A percentile compares a stretch with the other conserved stretches of the same genome.
Conservation (phyloP, 1,140 invertebrate species). For the Halesus radiatus region DNA sequence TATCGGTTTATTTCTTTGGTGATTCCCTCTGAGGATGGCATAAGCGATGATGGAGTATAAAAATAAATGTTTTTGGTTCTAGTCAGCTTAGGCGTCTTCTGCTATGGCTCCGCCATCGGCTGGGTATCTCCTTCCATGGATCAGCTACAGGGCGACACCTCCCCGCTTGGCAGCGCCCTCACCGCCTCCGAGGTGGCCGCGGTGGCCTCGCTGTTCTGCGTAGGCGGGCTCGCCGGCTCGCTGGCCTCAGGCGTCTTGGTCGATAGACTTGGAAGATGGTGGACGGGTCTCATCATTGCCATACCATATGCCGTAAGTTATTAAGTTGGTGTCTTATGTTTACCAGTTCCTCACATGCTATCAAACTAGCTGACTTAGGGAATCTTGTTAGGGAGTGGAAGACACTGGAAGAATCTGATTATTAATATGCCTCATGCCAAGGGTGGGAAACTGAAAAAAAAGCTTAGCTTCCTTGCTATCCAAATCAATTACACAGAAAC, state of each 20-base stretch:
- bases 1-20: no score
- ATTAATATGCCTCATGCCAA: no score
- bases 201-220: constrained; percentile 69
- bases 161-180: constrained; percentile 59
- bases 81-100: constrained; percentile 60
- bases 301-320: constrained; percentile 42
- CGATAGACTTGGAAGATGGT: constrained; percentile 72
- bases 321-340: no score
- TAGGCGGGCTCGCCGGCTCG: constrained; percentile 69
- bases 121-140: constrained; percentile 62
- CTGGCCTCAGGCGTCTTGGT: constrained; percentile 69
- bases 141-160: constrained; percentile 56
- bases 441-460: no score
- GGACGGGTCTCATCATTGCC: not conserved
- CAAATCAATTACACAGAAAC: no score
- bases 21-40: no score
- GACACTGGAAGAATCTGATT: no score
- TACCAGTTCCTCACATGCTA: no score
- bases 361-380: constrained; percentile 64
- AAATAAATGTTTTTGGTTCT: constrained; percentile 1
- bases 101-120: constrained; percentile 60
- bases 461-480: no score
- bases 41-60: not conserved
- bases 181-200: constrained; percentile 67
- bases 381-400: constrained; percentile 61